Base-by-base conservation (phyloP, 2,888 invertebrate genomes). In the Scotopteryx bipunctaria region DNA sequence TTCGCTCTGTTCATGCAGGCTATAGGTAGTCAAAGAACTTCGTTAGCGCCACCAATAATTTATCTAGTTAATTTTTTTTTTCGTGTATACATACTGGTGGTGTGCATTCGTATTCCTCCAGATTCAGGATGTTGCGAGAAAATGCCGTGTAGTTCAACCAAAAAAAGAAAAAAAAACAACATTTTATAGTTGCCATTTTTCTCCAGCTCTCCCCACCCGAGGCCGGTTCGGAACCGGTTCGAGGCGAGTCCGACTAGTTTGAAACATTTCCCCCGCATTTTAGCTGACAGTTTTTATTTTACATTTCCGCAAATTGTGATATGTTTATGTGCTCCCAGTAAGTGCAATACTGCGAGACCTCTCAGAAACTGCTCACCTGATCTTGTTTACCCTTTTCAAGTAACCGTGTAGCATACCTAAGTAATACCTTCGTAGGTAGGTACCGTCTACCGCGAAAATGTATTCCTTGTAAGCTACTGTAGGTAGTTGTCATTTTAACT, bases 221-320 rank as follows among this genome's bases (percentile, higher is more conserved):
- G 51, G 56, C 53, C 56, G 59, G 57, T 37, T 50, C 61, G 48
- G 47, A 69, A 75, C 74, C 63, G 69, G 71, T 71, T 68, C 41
- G 11, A 19, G 64, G 67, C 71, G 58, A 57, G 63, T 69, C 62
- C 58, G 56, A 64, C 70, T 68, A 59, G 72, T 71, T 71, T 67
- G 58, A 63, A 58, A 64, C 67, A 66, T 73, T 76, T 71, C 73
- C 71, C 61, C 64, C 50, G 54, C 60, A 57, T 52, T 56, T 59
- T 65, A 55, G 56, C 46, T 57, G 66, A 69, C 64, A 64, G 63
- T 71, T 71, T 71, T 71, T 69, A 63, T 65, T 60, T 59, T 45
- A 63, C 55, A 66, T 64, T 67, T 66, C 64, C 59, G 64, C 59
- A 66, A 57, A 65, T 40, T 42, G 50, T 33, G 41, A 14, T 32